phyloP scores from a whole-genome alignment of 2,113 vertebrate species.

The Lepisosteus oculatus region DNA sequence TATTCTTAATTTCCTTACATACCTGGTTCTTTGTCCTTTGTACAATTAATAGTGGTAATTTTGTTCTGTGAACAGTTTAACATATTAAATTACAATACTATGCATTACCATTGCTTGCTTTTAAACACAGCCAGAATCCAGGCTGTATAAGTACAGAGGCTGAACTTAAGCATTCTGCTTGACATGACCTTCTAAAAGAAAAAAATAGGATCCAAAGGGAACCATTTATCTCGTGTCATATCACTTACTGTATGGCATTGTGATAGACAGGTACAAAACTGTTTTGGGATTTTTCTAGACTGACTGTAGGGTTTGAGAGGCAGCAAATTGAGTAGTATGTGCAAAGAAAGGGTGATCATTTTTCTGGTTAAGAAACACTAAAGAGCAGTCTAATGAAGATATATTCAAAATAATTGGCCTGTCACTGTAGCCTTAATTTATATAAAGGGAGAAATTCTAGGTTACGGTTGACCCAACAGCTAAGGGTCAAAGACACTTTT shows the following conservation, averaged over 20 bases:
- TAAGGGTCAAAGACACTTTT: conserved; percentile 27
- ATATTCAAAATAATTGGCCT: conserved; percentile 33
- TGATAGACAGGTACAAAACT: not conserved
- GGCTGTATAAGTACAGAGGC: not conserved
- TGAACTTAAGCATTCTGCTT: not conserved
- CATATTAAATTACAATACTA: no score
- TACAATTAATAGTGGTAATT: no score
- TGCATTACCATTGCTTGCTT: no score
- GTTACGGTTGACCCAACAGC: conserved; percentile 29
- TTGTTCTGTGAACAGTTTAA: no score
- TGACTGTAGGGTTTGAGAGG: not conserved
- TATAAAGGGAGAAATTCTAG: conserved; percentile 30
- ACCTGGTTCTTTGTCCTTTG: no score
- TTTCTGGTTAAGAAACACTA: conserved; percentile 23
- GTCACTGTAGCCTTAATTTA: conserved; percentile 23
- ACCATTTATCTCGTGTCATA: not conserved
- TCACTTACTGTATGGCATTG: not conserved
- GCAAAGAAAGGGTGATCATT: conserved; percentile 21
- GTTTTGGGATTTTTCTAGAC: conserved; percentile 4
- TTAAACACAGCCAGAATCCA: no score
- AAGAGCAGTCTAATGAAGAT: conserved; percentile 42
- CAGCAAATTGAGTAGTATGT: not conserved
- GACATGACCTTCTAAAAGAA: not conserved
- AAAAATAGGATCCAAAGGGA: not conserved
- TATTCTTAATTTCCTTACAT: no score